Evolutionary conservation across 1,140 invertebrate genomes (phyloP).

Genomic region (Heliconius himera): DNA sequence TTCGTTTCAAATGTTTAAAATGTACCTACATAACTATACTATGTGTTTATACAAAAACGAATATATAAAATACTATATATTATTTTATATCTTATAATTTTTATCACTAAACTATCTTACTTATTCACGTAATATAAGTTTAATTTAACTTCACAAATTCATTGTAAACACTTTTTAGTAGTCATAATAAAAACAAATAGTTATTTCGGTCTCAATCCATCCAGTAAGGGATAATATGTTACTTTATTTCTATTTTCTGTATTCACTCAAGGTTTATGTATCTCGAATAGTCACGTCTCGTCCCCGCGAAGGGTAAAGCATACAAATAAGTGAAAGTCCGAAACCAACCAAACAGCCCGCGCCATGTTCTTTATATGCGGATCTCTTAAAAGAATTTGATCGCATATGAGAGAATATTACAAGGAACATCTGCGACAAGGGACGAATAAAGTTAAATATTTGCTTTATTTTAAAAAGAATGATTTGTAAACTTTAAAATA

Average conservation of each 20-base stretch:
- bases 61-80: too few relatives aligned
- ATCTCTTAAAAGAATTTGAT: slow-evolving; percentile 81
- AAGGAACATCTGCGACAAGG: slow-evolving; percentile 78
- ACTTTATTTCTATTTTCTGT: slow-evolving; percentile 82
- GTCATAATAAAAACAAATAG: slow-evolving; percentile 53
- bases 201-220: slow-evolving; percentile 68
- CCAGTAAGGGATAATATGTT: slow-evolving; percentile 76
- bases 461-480: slow-evolving; percentile 35
- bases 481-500: slow-evolving; percentile 24
- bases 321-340: slow-evolving; percentile 81
- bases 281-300: slow-evolving; percentile 80
- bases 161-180: neutral
- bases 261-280: slow-evolving; percentile 81
- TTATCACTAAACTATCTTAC: too few relatives aligned
- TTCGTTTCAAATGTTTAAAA: too few relatives aligned
- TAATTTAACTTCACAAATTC: neutral
- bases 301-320: slow-evolving; percentile 74
- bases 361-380: slow-evolving; percentile 78
- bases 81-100: slow-evolving; percentile 3
- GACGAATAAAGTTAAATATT: slow-evolving; percentile 77
- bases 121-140: too few relatives aligned
- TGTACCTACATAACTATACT: too few relatives aligned
- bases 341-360: slow-evolving; percentile 73
- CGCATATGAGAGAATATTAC: slow-evolving; percentile 80
- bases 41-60: neutral